Base-by-base conservation (phyloP, 2,797 vertebrate species). In the Acrossocheilus wenchowensis region DNA sequence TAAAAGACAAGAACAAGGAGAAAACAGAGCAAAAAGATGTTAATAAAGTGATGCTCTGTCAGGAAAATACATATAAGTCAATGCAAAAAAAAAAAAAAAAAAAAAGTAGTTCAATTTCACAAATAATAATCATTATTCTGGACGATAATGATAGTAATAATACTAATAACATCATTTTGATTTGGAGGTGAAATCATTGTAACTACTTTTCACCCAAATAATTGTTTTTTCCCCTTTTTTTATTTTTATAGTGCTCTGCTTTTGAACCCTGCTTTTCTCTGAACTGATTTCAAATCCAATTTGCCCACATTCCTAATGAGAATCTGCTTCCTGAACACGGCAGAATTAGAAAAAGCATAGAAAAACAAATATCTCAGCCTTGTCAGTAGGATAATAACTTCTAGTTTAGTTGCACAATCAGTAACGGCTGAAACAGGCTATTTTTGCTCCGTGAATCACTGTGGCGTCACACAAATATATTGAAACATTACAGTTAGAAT, bases 391-490 rank as follows among this genome's bases (percentile, higher is more conserved):
- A 45, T 6, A n/a, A 26, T 17, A 68, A 43, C 34, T 82, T 71
- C 14, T 57, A 82, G 66, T 41, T 72, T 72, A 41, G 68, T 19
- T 82, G 50, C 50, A 60, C 15, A 57, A 36, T n/a, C 45, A 6
- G 45, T 52, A 19, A 19, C 66, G 26, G 34, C 80, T 72, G 30
- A 54, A 71, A 30, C 23, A 34, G 50, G 36, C 2, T 7, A 9
- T 60, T 62, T 74, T 60, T 74, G 10, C 6, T 2, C 57, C 11
- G 4, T 69, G 21, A 39, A 52, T 69, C 19, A 54, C n/a, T 34
- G 19, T 83, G 83, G 34, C 11, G 4, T 84, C 34, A 39, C 60
- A 78, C 50, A 79, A 30, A 66, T 66, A 43, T 78, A 15, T 3
- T 0, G 12, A 50, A 81, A 64, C 26, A 1, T 68, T 52, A 9